These are phyloP conservation scores for Holotrichia oblita DNA, from an alignment of 1,140 invertebrate species.

Conservation along the genomic window DNA sequence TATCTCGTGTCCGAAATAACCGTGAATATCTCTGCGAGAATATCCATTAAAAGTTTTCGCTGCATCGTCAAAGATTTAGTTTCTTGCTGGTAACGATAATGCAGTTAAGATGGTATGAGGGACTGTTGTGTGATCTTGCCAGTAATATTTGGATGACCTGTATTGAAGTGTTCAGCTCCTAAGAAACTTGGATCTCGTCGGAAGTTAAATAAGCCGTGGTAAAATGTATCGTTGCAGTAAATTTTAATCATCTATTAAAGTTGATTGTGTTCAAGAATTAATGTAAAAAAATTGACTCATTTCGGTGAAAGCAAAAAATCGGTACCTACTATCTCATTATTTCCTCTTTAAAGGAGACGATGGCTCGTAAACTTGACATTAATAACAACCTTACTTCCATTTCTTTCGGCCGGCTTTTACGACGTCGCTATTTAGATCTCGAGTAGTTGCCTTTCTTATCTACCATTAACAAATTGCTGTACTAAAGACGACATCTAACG, in stretches of 20 bases:
- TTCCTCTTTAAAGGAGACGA: neutral
- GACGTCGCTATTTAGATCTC: neutral
- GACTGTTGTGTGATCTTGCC: too few relatives aligned
- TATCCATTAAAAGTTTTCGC: neutral
- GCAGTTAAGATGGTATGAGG: neutral
- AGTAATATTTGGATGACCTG: too few relatives aligned
- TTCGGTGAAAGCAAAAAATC: too few relatives aligned
- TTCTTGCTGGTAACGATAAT: neutral
- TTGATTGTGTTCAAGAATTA: too few relatives aligned
- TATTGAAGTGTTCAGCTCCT: too few relatives aligned
- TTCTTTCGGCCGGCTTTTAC: neutral
- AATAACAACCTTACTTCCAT: neutral
- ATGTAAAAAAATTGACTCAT: too few relatives aligned
- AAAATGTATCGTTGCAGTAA: too few relatives aligned
- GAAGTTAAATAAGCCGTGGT: too few relatives aligned
- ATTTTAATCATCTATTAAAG: too few relatives aligned
- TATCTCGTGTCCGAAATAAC: neutral
- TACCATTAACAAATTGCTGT: slow-evolving; percentile 13
- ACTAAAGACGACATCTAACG: neutral
- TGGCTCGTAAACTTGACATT: neutral
- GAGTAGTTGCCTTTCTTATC: neutral
- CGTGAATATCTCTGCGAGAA: neutral
- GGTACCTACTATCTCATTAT: too few relatives aligned
- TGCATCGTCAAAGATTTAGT: slow-evolving; percentile 9
- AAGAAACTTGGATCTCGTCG: too few relatives aligned